phyloP scores from a whole-genome alignment of 2,797 vertebrate species.

The Phalanger gymnotis region DNA sequence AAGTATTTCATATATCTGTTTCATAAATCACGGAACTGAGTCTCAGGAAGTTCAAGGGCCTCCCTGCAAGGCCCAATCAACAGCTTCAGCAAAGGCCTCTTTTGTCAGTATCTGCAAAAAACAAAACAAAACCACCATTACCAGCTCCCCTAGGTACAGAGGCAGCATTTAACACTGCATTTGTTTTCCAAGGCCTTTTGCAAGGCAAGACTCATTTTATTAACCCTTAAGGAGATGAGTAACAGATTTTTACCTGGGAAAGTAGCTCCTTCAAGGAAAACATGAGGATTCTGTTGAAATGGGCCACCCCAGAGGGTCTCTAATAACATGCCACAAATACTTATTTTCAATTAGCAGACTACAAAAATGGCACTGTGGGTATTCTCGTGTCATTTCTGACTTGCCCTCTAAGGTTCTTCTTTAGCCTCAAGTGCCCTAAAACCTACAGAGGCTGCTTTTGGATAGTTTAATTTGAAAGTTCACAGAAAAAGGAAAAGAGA shows the following conservation, averaged over 20 bases:
- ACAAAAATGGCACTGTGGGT: not conserved
- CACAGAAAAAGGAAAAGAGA: not conserved
- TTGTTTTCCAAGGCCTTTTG: not conserved
- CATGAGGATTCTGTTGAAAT: not conserved
- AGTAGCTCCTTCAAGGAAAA: not conserved
- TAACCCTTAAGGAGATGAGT: not conserved
- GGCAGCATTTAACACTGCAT: not conserved
- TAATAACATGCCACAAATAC: not conserved
- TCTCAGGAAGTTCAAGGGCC: not conserved
- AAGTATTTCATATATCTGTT: not conserved
- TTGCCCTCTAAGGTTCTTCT: not conserved
- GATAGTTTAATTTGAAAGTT: not conserved
- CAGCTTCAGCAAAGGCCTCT: not conserved
- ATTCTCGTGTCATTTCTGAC: not conserved
- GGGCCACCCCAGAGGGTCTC: not conserved
- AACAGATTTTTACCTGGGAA: not conserved
- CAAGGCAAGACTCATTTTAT: not conserved
- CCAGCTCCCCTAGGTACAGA: not conserved
- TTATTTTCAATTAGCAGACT: not conserved
- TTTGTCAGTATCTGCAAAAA: not conserved
- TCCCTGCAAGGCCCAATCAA: not conserved
- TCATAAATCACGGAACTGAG: not conserved
- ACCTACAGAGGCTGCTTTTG: not conserved
- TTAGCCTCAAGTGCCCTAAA: not conserved
- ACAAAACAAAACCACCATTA: not conserved